Base-by-base conservation (phyloP, 2,113 vertebrate species). In the Boulengeromyrus knoepffleri region DNA sequence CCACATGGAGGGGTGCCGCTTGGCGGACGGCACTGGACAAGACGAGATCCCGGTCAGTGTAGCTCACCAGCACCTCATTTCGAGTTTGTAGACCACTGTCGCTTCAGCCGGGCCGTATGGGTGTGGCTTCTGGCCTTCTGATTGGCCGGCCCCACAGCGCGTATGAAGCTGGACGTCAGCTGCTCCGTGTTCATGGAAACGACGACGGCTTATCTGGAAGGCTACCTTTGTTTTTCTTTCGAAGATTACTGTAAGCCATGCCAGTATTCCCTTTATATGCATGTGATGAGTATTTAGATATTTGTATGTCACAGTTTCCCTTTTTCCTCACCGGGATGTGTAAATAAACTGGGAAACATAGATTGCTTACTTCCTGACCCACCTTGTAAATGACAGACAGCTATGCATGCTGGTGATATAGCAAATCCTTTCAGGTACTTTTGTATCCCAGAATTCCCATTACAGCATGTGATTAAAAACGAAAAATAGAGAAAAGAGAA, bases 361-460 rank as follows among this genome's bases (percentile, higher is more conserved):
- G 96, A 95, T 95, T 93, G 92, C 91, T 92, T 94, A 96, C 94
- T 96, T 96, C 93, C 95, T 95, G 94, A 90, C 92, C 93, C 90
- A 88, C 91, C 86, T 95, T 98, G 97, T 99, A 98, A 98, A 99
- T 98, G 97, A 93, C 93, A 96, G 96, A 95, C 95, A 97, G 93
- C 97, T 97, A 97, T 97, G 98, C 98, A 99, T 99, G 98, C 95
- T 97, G 96, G 96, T 96, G 97, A 95, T 96, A 97, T 97, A 97
- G 96, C 96, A 95, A 70, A 97, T 98, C 95, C 95, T 96, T 98
- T 99, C 97, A 99, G 97, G 97, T 98, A 98, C 97, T 98, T 99
- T 99, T 97, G 96, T 98, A 98, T 98, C 97, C 95, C 94, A 92
- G 94, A 96, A 95, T 95, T 94, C 93, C 95, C 94, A 95, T 62